Base-by-base conservation (phyloP, 2,888 invertebrate species). In the Orgyia antiqua region DNA sequence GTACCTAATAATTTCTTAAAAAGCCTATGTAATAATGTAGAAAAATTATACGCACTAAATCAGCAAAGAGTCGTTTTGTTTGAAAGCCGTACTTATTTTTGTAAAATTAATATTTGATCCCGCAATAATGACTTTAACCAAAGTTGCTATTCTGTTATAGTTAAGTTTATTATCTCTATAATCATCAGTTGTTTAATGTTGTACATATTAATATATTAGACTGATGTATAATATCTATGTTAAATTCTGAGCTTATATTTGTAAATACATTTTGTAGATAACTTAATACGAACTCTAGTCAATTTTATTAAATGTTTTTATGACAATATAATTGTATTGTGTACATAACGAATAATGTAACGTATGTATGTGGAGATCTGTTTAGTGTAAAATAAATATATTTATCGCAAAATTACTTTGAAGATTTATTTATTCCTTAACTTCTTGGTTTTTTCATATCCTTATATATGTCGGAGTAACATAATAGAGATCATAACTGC, bases 271-370 rank as follows among this genome's bases (percentile, higher is more conserved):
- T 69, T 68, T 77, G 75, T 82, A 80, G 80, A 71, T 77, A 82
- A 58, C 61, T 55, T 68, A 30, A 20, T 36, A 67, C 66, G 65
- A 72, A 67, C 54, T 70, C 69, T 83, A 83, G 84, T 83, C 82
- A 84, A 84, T 83, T 84, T 72, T 73, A 78, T 73, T 80, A 53
- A 74, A 76, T 75, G 76, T 82, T 52, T 79, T 77, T 75, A 77
- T 70, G 80, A 83, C 83, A 82, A 84, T 84, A 80, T 80, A 60
- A 82, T 77, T 80, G 78, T 77, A 82, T 54, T 60, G 28, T 77
- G 73, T 83, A 78, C 61, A 77, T 76, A 70, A 63, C 59, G 54
- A 58, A 61, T 42, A 51, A 60, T 33, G 30, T 54, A 45, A 48
- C 61, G 66, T 71, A 55, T 68, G 68, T 73, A 72, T 78, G 70